Evolutionary conservation across 2,888 invertebrate genomes (phyloP).

Genomic region (Tinea trinotella): DNA sequence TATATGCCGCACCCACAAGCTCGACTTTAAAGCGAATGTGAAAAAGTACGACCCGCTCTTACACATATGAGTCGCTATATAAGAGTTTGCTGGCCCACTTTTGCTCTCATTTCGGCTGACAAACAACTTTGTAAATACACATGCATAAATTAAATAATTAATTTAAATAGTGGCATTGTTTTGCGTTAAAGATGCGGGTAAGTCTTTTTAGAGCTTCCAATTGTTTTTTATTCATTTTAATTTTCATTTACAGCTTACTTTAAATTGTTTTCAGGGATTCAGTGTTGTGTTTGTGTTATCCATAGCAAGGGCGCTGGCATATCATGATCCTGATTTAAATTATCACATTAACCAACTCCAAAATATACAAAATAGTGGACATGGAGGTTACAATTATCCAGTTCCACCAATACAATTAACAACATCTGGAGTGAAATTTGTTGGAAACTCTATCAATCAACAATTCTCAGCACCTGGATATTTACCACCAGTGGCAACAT

Average conservation of each 20-base stretch:
- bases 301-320: conserved; percentile 42
- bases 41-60: conserved; percentile 69
- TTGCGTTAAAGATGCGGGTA: neutral
- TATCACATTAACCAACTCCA: conserved; percentile 59
- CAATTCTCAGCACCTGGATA: conserved; percentile 27
- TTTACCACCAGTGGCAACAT: neutral
- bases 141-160: conserved; percentile 8
- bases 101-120: conserved; percentile 70
- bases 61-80: conserved; percentile 70
- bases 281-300: conserved; percentile 33
- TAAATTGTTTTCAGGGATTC: conserved; percentile 41
- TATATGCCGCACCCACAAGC: conserved; percentile 52
- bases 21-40: conserved; percentile 50
- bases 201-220: neutral
- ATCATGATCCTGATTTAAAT: conserved; percentile 63
- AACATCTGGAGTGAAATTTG: conserved; percentile 41
- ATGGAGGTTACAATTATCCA: conserved; percentile 69
- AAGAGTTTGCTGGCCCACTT: conserved; percentile 57
- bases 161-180: neutral
- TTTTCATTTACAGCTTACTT: conserved; percentile 3
- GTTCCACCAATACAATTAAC: conserved; percentile 68
- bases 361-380: conserved; percentile 28
- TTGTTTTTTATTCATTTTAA: conserved; percentile 18
- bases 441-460: conserved; percentile 30
- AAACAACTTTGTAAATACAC: conserved; percentile 61